Conservation (phyloP, 1,140 invertebrate genomes). For the Drosophila suzukii region DNA sequence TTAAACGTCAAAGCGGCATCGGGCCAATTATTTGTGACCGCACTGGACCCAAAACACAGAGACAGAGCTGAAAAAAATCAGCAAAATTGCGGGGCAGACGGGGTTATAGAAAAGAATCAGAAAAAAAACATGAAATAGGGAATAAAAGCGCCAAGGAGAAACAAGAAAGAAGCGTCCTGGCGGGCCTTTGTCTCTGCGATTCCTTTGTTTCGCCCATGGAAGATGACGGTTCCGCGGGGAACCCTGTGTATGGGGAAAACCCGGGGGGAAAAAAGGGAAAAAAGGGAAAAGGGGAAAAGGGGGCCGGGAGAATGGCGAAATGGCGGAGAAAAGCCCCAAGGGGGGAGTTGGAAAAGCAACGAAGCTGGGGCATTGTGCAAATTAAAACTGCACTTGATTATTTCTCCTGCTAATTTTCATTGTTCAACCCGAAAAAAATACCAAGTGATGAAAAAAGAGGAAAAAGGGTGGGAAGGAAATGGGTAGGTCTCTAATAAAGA, state of each 20-base stretch:
- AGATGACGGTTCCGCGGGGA: slow-evolving; percentile 20
- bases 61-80: slow-evolving; percentile 4
- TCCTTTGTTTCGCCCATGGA: slow-evolving; percentile 54
- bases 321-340: background rate
- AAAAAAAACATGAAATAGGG: background rate
- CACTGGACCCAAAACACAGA: slow-evolving; percentile 54
- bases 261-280: background rate
- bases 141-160: slow-evolving; percentile 9
- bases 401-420: slow-evolving; percentile 77
- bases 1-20: slow-evolving; percentile 72
- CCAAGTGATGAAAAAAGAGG: slow-evolving; percentile 7
- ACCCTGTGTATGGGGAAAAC: background rate
- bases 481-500: background rate
- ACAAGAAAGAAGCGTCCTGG: slow-evolving; percentile 47
- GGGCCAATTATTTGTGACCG: slow-evolving; percentile 78
- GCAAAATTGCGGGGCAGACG: background rate
- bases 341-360: slow-evolving; percentile 7
- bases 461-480: background rate
- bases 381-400: slow-evolving; percentile 80
- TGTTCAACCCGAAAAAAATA: slow-evolving; percentile 42
- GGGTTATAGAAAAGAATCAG: background rate
- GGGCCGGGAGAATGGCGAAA: background rate
- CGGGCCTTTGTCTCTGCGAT: slow-evolving; percentile 50
- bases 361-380: slow-evolving; percentile 57
- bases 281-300: background rate